Conservation (phyloP, 1,140 invertebrate species). For the Ceratoteleas bidentatus region DNA sequence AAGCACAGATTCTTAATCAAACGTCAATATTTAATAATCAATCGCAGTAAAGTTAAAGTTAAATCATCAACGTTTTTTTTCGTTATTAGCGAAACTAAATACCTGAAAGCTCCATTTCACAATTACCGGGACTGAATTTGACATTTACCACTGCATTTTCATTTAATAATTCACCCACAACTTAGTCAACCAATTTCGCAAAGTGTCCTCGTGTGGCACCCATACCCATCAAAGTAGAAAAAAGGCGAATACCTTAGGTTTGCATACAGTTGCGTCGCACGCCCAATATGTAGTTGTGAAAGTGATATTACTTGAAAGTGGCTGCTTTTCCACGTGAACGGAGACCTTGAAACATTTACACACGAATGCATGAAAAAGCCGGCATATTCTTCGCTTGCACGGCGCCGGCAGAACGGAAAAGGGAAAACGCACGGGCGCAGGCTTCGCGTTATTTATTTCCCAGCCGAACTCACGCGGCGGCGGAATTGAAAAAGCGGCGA, state of each 20-base stretch:
- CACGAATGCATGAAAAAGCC: slow-evolving; percentile 32
- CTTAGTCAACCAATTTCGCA: no score
- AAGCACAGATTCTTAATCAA: neutral
- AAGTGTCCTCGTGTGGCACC: no score
- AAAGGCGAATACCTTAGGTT: slow-evolving; percentile 12
- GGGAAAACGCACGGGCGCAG: slow-evolving; percentile 7
- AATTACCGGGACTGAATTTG: no score
- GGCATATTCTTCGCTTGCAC: slow-evolving; percentile 24
- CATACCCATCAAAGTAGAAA: neutral
- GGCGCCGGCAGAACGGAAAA: slow-evolving; percentile 18
- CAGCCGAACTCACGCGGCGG: slow-evolving; percentile 32
- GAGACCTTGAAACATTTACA: slow-evolving; percentile 44
- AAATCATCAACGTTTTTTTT: neutral
- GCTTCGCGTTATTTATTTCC: slow-evolving; percentile 58
- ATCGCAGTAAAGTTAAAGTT: slow-evolving; percentile 2
- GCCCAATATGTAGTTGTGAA: slow-evolving; percentile 26
- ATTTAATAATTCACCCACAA: no score
- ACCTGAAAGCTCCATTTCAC: no score
- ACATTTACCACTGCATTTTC: no score
- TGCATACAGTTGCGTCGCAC: slow-evolving; percentile 1
- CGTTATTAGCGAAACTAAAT: no score
- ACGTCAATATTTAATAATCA: slow-evolving; percentile 5
- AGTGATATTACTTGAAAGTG: slow-evolving; percentile 45
- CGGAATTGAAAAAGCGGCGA: slow-evolving; percentile 48
- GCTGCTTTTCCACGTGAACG: slow-evolving; percentile 45